Percentiles rank a stretch among this genome's conserved stretches.
phyloP scores from a whole-genome alignment of 1,140 invertebrate genomes.

The Leucophenga varia region DNA sequence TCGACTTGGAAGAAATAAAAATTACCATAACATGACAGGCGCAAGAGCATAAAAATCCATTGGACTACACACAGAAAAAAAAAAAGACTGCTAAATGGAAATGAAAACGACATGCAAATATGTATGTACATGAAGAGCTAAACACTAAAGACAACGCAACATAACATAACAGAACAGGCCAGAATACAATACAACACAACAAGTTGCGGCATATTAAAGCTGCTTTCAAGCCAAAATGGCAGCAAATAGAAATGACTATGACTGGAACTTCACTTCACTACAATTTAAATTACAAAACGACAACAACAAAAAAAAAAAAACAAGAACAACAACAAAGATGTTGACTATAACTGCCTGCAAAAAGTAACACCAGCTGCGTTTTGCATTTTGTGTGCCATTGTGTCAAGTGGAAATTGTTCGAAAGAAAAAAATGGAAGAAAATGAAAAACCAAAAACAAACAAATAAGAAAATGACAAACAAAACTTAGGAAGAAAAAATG shows the following conservation, averaged over 20 bases:
- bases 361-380: constrained; percentile 22
- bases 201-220: too few species aligned
- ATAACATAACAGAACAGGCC: too few species aligned
- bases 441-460: constrained; percentile 5
- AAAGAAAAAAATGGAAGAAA: constrained; percentile 24
- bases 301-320: constrained; percentile 17
- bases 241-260: too few species aligned
- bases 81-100: constrained; percentile 21
- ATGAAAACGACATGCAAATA: constrained; percentile 29
- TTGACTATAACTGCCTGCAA: background rate
- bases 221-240: too few species aligned
- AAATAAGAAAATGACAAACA: constrained; percentile 38
- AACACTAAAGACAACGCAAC: constrained; percentile 28
- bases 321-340: background rate
- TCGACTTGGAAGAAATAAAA: too few species aligned
- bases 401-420: constrained; percentile 49
- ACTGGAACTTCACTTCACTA: too few species aligned
- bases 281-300: too few species aligned
- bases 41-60: too few species aligned
- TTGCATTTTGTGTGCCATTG: constrained; percentile 52
- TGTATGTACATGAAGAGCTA: too few species aligned
- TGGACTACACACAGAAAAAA: constrained; percentile 6
- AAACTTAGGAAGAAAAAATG: constrained; percentile 5
- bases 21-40: too few species aligned
- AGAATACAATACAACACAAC: too few species aligned